Percentiles rank a stretch among this genome's conserved stretches.
Evolutionary conservation across 2,797 vertebrate species (phyloP).

Genomic region (Oryzias sinensis): DNA sequence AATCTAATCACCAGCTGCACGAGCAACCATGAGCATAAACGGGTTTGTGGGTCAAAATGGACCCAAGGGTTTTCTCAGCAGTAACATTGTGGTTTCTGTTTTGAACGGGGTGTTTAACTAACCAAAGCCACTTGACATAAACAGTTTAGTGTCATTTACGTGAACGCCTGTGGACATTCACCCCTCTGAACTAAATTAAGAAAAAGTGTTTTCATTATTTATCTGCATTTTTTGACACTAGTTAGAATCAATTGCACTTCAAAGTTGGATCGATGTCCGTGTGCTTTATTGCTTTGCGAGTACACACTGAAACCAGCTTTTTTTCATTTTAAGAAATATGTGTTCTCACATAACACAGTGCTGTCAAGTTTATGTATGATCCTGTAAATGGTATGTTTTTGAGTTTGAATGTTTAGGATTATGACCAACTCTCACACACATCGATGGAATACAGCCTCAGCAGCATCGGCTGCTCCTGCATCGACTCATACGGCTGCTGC

Average conservation of each 20-base stretch:
- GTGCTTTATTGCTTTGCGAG: no score
- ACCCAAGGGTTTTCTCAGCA: conserved; percentile 36
- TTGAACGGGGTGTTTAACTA: neutral
- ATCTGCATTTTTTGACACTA: neutral
- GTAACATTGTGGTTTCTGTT: conserved; percentile 10
- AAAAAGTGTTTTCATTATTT: neutral
- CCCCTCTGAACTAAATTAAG: neutral
- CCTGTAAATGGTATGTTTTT: neutral
- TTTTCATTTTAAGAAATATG: no score
- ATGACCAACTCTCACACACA: conserved; percentile 3
- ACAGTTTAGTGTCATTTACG: neutral
- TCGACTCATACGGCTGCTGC: conserved; percentile 38
- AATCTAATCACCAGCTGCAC: conserved; percentile 65
- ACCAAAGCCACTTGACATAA: neutral
- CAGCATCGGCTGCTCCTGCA: conserved; percentile 34
- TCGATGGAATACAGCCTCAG: conserved; percentile 38
- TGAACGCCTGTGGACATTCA: neutral
- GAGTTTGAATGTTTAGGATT: no score
- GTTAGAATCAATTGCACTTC: no score
- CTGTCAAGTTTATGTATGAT: neutral
- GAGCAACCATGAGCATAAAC: conserved; percentile 40
- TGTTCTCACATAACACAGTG: no score
- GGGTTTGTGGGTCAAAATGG: conserved; percentile 39
- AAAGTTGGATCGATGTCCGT: no score
- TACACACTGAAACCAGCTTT: no score